phyloP scores from a whole-genome alignment of 2,797 vertebrate species.

The Anguilla megastoma region DNA sequence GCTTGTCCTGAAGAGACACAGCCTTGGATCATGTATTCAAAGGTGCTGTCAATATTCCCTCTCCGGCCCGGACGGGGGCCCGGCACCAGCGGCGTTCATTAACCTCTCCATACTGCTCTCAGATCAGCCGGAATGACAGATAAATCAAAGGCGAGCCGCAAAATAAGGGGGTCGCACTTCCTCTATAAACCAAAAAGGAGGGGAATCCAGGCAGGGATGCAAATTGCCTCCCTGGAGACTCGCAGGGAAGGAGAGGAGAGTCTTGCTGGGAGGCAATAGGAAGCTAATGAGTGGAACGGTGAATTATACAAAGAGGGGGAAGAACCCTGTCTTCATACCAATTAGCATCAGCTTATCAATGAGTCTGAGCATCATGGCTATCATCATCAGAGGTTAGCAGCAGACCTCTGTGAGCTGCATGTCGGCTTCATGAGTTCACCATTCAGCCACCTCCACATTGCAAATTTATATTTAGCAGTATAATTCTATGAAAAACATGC shows the following conservation, averaged over 20 bases:
- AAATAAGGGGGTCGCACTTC: slow-evolving; percentile 72
- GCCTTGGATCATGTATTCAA: slow-evolving; percentile 64
- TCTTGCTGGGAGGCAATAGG: slow-evolving; percentile 71
- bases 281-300: slow-evolving; percentile 80
- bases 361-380: slow-evolving; percentile 40
- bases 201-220: slow-evolving; percentile 75
- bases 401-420: not conserved
- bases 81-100: slow-evolving; percentile 67
- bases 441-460: not conserved
- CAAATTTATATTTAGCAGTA: not conserved
- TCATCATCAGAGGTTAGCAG: not conserved
- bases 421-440: not conserved
- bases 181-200: slow-evolving; percentile 68
- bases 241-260: slow-evolving; percentile 67
- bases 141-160: slow-evolving; percentile 70
- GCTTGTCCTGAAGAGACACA: not conserved
- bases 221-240: slow-evolving; percentile 80
- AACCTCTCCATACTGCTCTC: slow-evolving; percentile 63
- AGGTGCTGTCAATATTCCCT: slow-evolving; percentile 71
- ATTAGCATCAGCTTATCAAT: slow-evolving; percentile 78
- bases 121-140: slow-evolving; percentile 60
- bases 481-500: not conserved
- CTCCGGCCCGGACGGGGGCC: slow-evolving; percentile 67
- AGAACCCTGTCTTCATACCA: slow-evolving; percentile 69
- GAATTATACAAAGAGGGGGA: slow-evolving; percentile 75